Evolutionary conservation across 92 coral and sea anemone species (phyloP), one percentile per base, ranked within the genome.

Genomic region (Heteractis magnifica): DNA sequence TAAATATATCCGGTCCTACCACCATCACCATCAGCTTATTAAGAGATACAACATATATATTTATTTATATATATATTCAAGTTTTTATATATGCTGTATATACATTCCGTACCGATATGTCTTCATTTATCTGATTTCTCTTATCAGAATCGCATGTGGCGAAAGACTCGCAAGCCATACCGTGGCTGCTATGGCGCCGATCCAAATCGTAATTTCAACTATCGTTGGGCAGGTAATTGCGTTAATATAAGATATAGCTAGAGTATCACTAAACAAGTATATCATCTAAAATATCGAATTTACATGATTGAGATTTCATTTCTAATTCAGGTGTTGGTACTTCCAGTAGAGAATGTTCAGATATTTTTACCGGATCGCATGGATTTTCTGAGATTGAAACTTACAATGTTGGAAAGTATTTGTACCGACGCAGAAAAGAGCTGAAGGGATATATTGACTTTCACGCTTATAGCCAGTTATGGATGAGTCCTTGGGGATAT

Each of bases 401-500:
- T 0, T 78, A 88, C 90, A 91, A 93, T 58, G 97, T 93, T 8
- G 97, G 75, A 9, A 91, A 85, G 52, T 93, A 86, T 72, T 82
- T 93, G 0, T 91, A 81, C 83, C 19, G 6, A 7, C 84, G 91
- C 34, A 83, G 97, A 48, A 72, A 75, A 34, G 90, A 89, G 55
- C 64, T 93, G 82, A 91, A 91, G 55, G 97, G 94, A 9, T 93
- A 93, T 48, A 93, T 93, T 56, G 97, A 93, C 71, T 93, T 93
- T 75, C 97, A 93, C 65, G 89, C 97, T 4, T 93, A 93, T 88
- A 84, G 93, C 72, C 94, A 91, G 70, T 18, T 93, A 91, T 93
- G 94, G 94, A 86, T 93, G 94, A 89, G 97, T 53, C 97, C 97
- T 0, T 93, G 97, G 97, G 97, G 97, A 53, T 93, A 93, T 79